These are phyloP conservation scores for Limnephilus auricula DNA, from an alignment of 2,888 invertebrate species.

Conservation along the genomic window DNA sequence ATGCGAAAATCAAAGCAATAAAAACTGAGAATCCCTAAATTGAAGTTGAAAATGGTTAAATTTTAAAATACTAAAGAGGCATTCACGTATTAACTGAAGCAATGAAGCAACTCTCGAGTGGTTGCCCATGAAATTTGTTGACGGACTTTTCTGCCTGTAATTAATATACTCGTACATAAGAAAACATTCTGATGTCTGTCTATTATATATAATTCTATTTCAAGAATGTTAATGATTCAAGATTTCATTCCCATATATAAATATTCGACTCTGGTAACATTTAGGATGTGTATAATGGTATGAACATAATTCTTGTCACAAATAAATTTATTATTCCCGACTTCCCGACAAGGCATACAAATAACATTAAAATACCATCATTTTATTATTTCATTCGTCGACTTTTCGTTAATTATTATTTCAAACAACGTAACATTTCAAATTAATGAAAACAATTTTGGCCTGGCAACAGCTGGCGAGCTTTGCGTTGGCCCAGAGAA, in stretches of 20 bases:
- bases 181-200: no score
- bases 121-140: no score
- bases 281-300: neutral
- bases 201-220: neutral
- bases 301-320: neutral
- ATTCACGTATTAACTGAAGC: no score
- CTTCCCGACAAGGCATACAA: neutral
- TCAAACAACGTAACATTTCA: neutral
- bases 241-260: neutral
- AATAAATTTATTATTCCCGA: neutral
- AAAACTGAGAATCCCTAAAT: neutral
- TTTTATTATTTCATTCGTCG: neutral
- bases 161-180: no score
- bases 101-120: no score
- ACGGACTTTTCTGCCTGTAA: no score
- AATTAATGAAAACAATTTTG: neutral
- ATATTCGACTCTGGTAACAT: neutral
- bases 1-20: neutral
- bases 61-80: no score
- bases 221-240: neutral
- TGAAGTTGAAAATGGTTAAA: no score
- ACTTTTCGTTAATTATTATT: no score
- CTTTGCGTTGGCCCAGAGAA: conserved; percentile 40
- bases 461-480: conserved; percentile 8
- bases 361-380: neutral